Evolutionary conservation across 2,113 vertebrate species (phyloP), one percentile per base, ranked within the genome.

Genomic region (Tachysurus vachellii): DNA sequence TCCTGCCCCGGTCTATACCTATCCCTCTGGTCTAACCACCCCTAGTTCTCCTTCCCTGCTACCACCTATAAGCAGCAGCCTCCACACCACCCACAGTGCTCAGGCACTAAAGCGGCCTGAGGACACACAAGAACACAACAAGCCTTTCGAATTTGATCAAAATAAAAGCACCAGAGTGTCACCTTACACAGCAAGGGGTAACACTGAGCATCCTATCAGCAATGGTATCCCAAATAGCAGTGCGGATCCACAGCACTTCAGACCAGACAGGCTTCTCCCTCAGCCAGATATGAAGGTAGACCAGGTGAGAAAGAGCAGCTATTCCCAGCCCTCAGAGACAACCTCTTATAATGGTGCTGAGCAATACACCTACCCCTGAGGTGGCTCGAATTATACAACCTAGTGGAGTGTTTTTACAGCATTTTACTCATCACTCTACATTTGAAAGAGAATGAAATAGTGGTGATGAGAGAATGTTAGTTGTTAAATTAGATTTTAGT

Each of bases 131-230:
- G 98, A 98, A 1, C 95, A 96, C 89, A 97, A 97, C 89, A 94
- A 96, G 92, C 98, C 97, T 92, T 97, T 96, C 84, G 93, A 94
- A 86, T 97, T 97, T 9, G 95, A 96, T 91, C 95, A 95, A 83
- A 86, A 93, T 90, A 96, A 96, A 92, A 92, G 92, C 8, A 90
- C 91, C 36, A 90, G 86, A 19, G 90, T 91, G 62, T 73, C 94
- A 90, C 11, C 93, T 12, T 97, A 96, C 88, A 89, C 94, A 75
- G 93, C 91, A 77, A 89, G 92, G 73, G 93, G 93, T 2, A 91
- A 86, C 88, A 88, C 93, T 80, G 89, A 96, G 92, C 93, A 93
- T 11, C 84, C 91, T 80, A 66, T 93, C 94, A 91, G 96, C 88
- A 93, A 94, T 26, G 94, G 95, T 53, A 96, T 95, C 0, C 94